Conservation (phyloP, 2,113 vertebrate species). For the Crotalus viridis region DNA sequence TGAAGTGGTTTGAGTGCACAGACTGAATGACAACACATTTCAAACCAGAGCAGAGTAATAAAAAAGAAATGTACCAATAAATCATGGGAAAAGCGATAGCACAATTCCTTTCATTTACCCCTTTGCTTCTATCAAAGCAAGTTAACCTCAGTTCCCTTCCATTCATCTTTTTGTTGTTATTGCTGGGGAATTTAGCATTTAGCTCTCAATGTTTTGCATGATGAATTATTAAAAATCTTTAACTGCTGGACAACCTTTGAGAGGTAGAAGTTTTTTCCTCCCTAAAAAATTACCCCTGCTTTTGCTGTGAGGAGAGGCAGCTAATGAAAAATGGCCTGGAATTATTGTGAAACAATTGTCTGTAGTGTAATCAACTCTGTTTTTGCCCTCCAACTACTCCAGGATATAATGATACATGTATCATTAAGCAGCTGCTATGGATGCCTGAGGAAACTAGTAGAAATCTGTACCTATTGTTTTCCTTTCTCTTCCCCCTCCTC, state of each 20-base stretch:
- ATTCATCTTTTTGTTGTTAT: slow-evolving; percentile 72
- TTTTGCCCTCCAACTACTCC: slow-evolving; percentile 84
- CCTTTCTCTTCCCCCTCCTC: slow-evolving; percentile 53
- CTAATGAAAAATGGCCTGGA: slow-evolving; percentile 84
- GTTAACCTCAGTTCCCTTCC: slow-evolving; percentile 58
- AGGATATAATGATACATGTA: slow-evolving; percentile 86
- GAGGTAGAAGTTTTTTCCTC: slow-evolving; percentile 66
- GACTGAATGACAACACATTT: slow-evolving; percentile 61
- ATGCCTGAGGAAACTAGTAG: slow-evolving; percentile 78
- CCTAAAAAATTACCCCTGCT: slow-evolving; percentile 77
- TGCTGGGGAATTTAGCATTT: slow-evolving; percentile 72
- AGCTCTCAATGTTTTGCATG: slow-evolving; percentile 75
- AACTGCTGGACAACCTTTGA: slow-evolving; percentile 76
- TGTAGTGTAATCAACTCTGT: slow-evolving; percentile 88
- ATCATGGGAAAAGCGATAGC: slow-evolving; percentile 52
- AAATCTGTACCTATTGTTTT: slow-evolving; percentile 84
- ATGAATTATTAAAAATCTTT: slow-evolving; percentile 85
- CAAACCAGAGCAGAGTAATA: slow-evolving; percentile 55
- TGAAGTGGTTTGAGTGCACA: slow-evolving; percentile 52
- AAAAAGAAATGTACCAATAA: slow-evolving; percentile 47
- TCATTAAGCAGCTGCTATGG: slow-evolving; percentile 86
- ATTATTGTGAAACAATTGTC: slow-evolving; percentile 89
- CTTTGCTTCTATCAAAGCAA: slow-evolving; percentile 63
- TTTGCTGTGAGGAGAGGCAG: slow-evolving; percentile 81
- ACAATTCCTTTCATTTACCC: slow-evolving; percentile 62